Percentiles rank a stretch among this genome's conserved stretches.
phyloP scores from a whole-genome alignment of 2,797 vertebrate species.

The Peromyscus eremicus region DNA sequence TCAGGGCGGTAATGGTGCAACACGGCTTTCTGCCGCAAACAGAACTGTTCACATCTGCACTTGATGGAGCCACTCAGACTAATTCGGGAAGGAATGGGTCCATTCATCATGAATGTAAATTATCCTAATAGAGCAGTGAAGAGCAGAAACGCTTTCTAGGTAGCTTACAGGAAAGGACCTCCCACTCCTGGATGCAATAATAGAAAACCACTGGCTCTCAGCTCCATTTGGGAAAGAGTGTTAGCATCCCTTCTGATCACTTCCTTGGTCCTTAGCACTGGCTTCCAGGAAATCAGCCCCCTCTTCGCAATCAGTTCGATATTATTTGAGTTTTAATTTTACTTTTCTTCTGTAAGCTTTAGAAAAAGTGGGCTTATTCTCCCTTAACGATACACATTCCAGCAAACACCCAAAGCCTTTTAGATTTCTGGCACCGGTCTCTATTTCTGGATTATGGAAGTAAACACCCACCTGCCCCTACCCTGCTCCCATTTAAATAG shows the following conservation, averaged over 20 bases:
- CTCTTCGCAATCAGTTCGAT: constrained; percentile 57
- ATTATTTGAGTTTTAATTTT: constrained; percentile 59
- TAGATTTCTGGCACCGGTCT: not conserved
- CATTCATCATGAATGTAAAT: constrained; percentile 72
- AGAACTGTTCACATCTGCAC: not conserved
- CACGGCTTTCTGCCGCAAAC: not conserved
- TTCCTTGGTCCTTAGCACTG: not conserved
- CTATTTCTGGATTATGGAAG: not conserved
- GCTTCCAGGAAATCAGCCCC: constrained; percentile 77
- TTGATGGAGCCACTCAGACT: constrained; percentile 9
- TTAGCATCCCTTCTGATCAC: constrained; percentile 49
- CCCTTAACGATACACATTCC: not conserved
- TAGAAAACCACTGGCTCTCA: constrained; percentile 70
- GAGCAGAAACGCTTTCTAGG: constrained; percentile 75
- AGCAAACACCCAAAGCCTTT: not conserved
- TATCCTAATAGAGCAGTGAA: constrained; percentile 75
- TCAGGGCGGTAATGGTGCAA: not conserved
- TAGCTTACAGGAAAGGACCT: constrained; percentile 76
- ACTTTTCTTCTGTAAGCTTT: constrained; percentile 58
- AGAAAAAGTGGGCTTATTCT: constrained; percentile 42
- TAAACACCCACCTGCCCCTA: not conserved
- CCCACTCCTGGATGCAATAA: constrained; percentile 67
- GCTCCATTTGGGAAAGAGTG: constrained; percentile 72
- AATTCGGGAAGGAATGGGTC: constrained; percentile 4
- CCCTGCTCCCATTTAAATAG: not conserved